Evolutionary conservation across 2,888 invertebrate genomes (phyloP).

Genomic region (Meloe dianella): DNA sequence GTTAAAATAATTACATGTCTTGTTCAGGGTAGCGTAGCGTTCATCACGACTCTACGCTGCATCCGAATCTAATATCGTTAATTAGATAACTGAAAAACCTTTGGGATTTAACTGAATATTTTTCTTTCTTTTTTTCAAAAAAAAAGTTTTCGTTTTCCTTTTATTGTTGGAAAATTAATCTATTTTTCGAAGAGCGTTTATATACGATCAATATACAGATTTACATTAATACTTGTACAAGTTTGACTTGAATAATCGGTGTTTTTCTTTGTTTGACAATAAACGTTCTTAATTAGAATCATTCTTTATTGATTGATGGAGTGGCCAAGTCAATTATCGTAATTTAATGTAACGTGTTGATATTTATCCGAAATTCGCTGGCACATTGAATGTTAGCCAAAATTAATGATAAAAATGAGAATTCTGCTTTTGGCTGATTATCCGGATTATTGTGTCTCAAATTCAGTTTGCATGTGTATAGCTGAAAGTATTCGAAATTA

Average conservation of each 20-base stretch:
- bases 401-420: background rate
- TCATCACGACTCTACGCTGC: slow-evolving; percentile 57
- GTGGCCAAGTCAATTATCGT: background rate
- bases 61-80: slow-evolving; percentile 61
- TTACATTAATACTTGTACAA: background rate
- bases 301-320: background rate
- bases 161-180: slow-evolving; percentile 32
- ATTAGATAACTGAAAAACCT: slow-evolving; percentile 59
- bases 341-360: background rate
- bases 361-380: background rate
- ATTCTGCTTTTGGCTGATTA: background rate
- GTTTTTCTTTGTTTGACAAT: background rate
- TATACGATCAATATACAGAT: background rate
- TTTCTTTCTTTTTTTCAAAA: slow-evolving; percentile 28
- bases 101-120: slow-evolving; percentile 52
- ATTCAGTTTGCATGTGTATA: background rate
- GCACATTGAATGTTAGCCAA: background rate
- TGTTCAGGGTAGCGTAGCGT: slow-evolving; percentile 59
- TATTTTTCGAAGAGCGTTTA: background rate
- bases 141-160: slow-evolving; percentile 42
- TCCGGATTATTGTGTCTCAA: too few relatives aligned
- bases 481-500: background rate
- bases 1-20: slow-evolving; percentile 62
- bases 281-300: background rate
- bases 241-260: background rate